Evolutionary conservation across 2,888 invertebrate species (phyloP).

Genomic region (Asteroscopus sphinx): DNA sequence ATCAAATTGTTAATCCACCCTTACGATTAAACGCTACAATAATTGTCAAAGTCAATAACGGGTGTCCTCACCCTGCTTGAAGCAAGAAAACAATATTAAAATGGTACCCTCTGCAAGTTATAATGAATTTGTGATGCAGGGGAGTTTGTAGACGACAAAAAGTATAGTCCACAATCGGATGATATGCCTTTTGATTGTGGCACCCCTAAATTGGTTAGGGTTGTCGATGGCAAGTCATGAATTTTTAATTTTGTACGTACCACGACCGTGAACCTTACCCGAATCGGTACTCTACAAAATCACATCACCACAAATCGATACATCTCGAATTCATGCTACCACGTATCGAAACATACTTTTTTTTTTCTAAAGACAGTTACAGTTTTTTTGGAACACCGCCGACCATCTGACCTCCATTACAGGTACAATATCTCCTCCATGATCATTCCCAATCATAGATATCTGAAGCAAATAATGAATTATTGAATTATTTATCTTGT

Average conservation of each 20-base stretch:
- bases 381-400: too few relatives aligned
- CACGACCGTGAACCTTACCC: too few relatives aligned
- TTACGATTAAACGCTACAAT: slow-evolving; percentile 45
- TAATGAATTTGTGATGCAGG: slow-evolving; percentile 53
- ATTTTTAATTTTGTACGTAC: not conserved
- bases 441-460: too few relatives aligned
- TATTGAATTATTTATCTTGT: too few relatives aligned
- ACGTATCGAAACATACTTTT: too few relatives aligned
- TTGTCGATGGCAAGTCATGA: slow-evolving; percentile 40
- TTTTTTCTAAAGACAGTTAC: too few relatives aligned
- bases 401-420: too few relatives aligned
- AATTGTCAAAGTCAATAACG: slow-evolving; percentile 59
- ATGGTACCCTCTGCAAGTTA: slow-evolving; percentile 36
- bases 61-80: slow-evolving; percentile 14
- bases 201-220: slow-evolving; percentile 66
- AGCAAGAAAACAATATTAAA: slow-evolving; percentile 57
- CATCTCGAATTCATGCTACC: too few relatives aligned
- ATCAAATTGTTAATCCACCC: slow-evolving; percentile 47
- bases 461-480: too few relatives aligned
- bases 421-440: too few relatives aligned
- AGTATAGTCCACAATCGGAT: slow-evolving; percentile 75
- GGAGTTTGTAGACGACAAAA: slow-evolving; percentile 52
- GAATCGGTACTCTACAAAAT: too few relatives aligned
- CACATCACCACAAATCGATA: too few relatives aligned
- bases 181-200: slow-evolving; percentile 81